Evolutionary conservation across 2,888 invertebrate species (phyloP).

Genomic region (Amblyjoppa fuscipennis): DNA sequence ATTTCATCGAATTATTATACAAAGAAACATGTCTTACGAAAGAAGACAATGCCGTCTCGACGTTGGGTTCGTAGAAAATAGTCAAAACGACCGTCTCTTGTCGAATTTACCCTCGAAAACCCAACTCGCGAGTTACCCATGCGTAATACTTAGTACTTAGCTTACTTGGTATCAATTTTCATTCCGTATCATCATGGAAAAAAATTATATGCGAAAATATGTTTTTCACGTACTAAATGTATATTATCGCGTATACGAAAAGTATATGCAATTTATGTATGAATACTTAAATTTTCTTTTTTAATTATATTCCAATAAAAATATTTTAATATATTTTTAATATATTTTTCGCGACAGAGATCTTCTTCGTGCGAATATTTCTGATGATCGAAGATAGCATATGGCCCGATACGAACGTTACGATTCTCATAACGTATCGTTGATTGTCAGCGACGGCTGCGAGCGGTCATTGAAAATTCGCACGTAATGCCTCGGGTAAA

Average conservation of each 20-base stretch:
- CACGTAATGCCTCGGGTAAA: not conserved
- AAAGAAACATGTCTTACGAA: not conserved
- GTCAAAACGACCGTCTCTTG: not conserved
- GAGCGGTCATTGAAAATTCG: not conserved
- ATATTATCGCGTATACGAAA: no score
- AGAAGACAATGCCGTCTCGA: not conserved
- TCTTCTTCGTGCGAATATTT: not conserved
- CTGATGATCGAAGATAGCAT: not conserved
- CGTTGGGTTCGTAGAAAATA: not conserved
- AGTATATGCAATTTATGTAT: no score
- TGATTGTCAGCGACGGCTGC: not conserved
- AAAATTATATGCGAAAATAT: no score
- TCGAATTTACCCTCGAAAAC: not conserved
- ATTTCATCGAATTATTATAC: not conserved
- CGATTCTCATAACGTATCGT: not conserved
- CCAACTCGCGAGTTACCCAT: not conserved
- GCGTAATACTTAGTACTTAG: not conserved
- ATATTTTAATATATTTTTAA: not conserved
- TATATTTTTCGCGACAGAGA: not conserved
- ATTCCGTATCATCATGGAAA: not conserved
- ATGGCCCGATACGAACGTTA: not conserved
- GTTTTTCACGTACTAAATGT: no score
- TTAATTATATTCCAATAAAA: no score
- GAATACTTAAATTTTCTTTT: no score
- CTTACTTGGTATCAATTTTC: not conserved